Percentiles rank a stretch among this genome's conserved stretches.
These are phyloP conservation scores for Pseudomugil tenellus DNA, from an alignment of 2,797 vertebrate genomes.

Conservation along the genomic window DNA sequence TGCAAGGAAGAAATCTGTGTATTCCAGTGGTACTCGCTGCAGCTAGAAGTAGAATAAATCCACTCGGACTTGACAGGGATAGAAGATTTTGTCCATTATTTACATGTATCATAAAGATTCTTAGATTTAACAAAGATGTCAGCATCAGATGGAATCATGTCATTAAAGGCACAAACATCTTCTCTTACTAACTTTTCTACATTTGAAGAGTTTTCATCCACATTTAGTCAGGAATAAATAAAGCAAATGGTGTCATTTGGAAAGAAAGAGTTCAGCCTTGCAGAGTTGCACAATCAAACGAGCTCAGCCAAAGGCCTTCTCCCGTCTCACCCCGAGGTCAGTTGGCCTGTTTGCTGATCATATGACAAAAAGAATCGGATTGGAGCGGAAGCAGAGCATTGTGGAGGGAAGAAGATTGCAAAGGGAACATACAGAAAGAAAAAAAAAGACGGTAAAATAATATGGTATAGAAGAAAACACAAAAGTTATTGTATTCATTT, in stretches of 20 bases:
- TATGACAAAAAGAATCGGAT: constrained; percentile 53
- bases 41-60: constrained; percentile 40
- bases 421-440: neutral
- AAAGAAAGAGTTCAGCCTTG: constrained; percentile 28
- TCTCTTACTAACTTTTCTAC: neutral
- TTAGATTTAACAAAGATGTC: constrained; percentile 1
- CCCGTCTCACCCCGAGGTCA: constrained; percentile 33
- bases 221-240: neutral
- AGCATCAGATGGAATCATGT: neutral
- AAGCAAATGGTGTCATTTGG: constrained; percentile 3
- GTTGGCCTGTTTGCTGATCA: constrained; percentile 46
- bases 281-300: constrained; percentile 60
- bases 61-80: constrained; percentile 3
- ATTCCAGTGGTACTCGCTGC: constrained; percentile 22
- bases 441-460: constrained; percentile 2
- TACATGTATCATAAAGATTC: constrained; percentile 8
- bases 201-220: neutral
- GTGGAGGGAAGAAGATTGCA: neutral
- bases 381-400: neutral
- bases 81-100: neutral
- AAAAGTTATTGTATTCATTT: neutral
- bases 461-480: neutral
- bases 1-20: constrained; percentile 24
- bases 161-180: neutral
- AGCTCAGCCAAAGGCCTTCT: constrained; percentile 37